Base-by-base conservation (phyloP, 2,797 vertebrate genomes). In the Xenops minutus region DNA sequence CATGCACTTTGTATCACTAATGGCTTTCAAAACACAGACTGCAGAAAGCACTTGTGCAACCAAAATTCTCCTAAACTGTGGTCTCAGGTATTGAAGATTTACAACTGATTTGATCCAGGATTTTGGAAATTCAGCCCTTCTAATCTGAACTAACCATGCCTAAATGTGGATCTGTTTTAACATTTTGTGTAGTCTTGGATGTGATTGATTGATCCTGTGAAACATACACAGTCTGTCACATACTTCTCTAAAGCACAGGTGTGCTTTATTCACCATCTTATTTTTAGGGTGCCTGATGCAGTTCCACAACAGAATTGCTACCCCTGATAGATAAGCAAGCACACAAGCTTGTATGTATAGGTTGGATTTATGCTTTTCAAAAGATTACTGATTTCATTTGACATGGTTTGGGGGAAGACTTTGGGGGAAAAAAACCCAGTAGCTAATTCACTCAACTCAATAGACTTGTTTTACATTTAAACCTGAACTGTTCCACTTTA, bases 351-450 rank as follows among this genome's bases (percentile, higher is more conserved):
- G 18, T 55, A 9, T 1, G 43, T 69, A 17, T 51, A 49, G 68
- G 34, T 61, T 58, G 30, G 77, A 24, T 41, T 51, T 73, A 8
- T 16, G 61, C 61, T 73, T 87, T 87, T 55, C 30, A 41, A 54
- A 91, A 84, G 37, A 66, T 41, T 3, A 17, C 12, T 2, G 0
- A 41, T 56, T 73, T 51, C 12, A 55, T 79, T 79, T 83, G 24
- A 46, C 10, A 2, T 34, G 14, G 8, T 12, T 18, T 79, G 29
- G 26, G 61, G 74, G 16, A 77, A 84, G 37, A 69, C 16, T 37
- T 78, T 7, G 21, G 20, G 24, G 0, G 19, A 1, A n/a, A 55
- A 75, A 64, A 30, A 2, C 0, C 9, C 5, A 67, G 41, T 26
- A 30, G 20, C 62, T 67, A 54, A 55, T 32, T 67, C n/a, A 36